phyloP scores from a whole-genome alignment of 2,797 vertebrate species.

The Rousettus madagascariensis region DNA sequence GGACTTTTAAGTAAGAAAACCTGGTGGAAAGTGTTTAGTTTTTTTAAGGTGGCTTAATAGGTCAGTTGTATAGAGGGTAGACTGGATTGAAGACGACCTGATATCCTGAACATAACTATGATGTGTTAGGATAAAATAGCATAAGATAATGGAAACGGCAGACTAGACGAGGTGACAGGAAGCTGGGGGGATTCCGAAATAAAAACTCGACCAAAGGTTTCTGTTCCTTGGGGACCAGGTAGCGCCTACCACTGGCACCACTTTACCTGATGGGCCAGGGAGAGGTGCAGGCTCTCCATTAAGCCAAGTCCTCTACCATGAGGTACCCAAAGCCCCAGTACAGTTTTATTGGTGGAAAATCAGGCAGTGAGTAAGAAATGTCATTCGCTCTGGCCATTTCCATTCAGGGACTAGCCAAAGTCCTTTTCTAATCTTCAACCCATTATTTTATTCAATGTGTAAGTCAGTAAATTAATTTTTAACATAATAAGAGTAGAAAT shows the following conservation, averaged over 20 bases:
- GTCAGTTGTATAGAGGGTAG: background rate
- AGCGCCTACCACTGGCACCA: background rate
- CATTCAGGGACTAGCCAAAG: constrained; percentile 55
- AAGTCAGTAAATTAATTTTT: constrained; percentile 69
- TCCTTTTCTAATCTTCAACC: constrained; percentile 41
- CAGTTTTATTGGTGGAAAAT: background rate
- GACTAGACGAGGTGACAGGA: background rate
- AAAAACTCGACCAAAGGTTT: background rate
- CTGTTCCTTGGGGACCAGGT: background rate
- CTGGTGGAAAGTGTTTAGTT: background rate
- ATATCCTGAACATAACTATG: background rate
- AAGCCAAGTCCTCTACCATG: background rate
- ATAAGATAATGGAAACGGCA: background rate
- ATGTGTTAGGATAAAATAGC: background rate
- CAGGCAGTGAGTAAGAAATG: background rate
- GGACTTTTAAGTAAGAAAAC: background rate
- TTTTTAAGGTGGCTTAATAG: background rate
- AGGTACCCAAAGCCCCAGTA: background rate
- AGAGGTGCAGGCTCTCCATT: background rate
- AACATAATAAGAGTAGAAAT: constrained; percentile 70
- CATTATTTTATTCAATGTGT: constrained; percentile 56
- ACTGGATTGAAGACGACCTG: background rate
- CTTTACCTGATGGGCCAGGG: background rate
- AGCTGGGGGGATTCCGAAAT: background rate
- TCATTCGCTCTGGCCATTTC: constrained; percentile 27